Base-by-base conservation (phyloP, 92 coral and sea anemone genomes). In the Virgularia gustaviana region DNA sequence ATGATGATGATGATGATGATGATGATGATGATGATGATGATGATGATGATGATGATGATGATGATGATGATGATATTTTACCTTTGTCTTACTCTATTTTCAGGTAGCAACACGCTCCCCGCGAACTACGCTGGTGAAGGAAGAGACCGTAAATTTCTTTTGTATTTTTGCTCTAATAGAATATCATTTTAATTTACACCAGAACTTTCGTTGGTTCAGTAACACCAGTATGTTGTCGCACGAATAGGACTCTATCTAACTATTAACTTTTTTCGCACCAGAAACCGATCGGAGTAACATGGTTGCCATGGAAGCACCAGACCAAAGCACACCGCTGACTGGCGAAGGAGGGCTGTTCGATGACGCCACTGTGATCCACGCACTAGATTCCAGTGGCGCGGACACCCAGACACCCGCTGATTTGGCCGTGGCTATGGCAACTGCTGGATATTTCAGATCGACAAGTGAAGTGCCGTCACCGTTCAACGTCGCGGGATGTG, bases 271-370 rank as follows among this genome's bases (percentile, higher is more conserved):
- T n/a, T n/a, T n/a, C n/a, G n/a, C n/a, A n/a, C n/a, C 30, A 91
- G 97, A 95, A 29, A 86, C 97, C 24, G 97, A 91, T 76, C 81
- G 97, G 36, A 87, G 79, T 67, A 91, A 91, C 80, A 86, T 91
- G 51, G 96, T 91, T 36, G 90, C 86, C 39, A 78, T 85, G 37
- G 35, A 31, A 42, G 71, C 81, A 36, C 88, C 92, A 1, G 47
- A 81, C 57, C 89, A 82, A 35, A 91, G 90, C 80, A 83, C 72
- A 73, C 97, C 97, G 0, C 24, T 81, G 61, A 89, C 89, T 18
- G 87, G 88, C 83, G 65, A 32, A 65, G 72, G 90, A 36, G 64
- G 39, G 32, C 29, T 91, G 75, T 89, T 91, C 72, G 86, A 63
- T 55, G 75, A 78, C 53, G 88, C 85, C 8, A 32, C 61, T 54